A percentile compares a stretch with the other conserved stretches of the same genome.
phyloP scores from a whole-genome alignment of 2,797 vertebrate species.

The Parauchenoglanis ngamensis region DNA sequence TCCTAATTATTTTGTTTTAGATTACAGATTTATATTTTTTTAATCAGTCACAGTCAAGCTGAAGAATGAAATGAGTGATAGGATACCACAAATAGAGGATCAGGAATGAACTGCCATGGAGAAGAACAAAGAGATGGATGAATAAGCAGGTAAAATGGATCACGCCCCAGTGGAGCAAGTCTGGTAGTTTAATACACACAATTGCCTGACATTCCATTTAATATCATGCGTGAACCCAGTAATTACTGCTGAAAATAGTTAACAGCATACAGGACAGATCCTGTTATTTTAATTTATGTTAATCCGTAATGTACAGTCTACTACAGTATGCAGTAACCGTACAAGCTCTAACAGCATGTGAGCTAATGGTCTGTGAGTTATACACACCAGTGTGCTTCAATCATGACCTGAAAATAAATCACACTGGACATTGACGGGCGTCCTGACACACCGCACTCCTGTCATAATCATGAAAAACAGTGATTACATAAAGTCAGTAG shows the following conservation, averaged over 20 bases:
- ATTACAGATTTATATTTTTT: not conserved
- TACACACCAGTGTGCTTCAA: not conserved
- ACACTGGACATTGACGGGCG: not conserved
- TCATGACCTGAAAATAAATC: not conserved
- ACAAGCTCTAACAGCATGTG: not conserved
- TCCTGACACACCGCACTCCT: not conserved
- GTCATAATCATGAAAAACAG: not conserved
- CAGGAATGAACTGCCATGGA: not conserved
- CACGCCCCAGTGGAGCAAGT: conserved; percentile 10
- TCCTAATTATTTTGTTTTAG: not conserved
- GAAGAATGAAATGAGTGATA: not conserved
- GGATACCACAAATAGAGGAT: not conserved
- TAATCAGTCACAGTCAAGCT: not conserved
- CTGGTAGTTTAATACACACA: not conserved
- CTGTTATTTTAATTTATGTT: not conserved
- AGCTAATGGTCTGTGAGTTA: not conserved
- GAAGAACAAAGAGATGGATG: conserved; percentile 24
- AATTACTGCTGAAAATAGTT: not conserved
- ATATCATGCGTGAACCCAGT: not conserved
- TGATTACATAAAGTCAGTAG: not conserved
- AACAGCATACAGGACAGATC: not conserved
- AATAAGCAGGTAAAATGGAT: conserved; percentile 18
- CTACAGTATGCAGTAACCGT: not conserved
- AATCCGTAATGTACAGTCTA: not conserved
- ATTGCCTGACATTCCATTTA: not conserved